Evolutionary conservation across 2,113 vertebrate species (phyloP).

Genomic region (Etia nguti): DNA sequence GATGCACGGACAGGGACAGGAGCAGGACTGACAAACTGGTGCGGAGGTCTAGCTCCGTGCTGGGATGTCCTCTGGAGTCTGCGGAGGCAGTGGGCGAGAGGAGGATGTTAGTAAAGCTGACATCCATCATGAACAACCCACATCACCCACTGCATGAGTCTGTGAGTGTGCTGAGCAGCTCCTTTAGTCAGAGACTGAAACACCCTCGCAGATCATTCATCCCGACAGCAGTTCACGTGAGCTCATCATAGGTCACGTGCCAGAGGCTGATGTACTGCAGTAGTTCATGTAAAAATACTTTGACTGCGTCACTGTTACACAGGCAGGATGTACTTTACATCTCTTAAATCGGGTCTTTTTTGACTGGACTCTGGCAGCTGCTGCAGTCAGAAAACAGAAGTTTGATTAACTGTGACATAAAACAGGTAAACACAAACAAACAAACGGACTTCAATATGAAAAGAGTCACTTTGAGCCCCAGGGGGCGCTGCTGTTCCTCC

Average conservation of each 20-base stretch:
- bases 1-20: background rate
- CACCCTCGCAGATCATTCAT: background rate
- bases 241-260: rapidly evolving
- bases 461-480: rapidly evolving
- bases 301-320: background rate
- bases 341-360: background rate
- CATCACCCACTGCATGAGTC: background rate
- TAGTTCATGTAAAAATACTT: background rate
- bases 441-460: background rate
- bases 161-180: background rate
- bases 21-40: background rate
- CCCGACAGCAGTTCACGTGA: background rate
- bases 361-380: background rate
- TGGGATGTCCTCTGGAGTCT: background rate
- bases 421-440: background rate
- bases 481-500: background rate
- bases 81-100: background rate
- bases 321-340: background rate
- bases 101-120: background rate
- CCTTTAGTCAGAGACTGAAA: background rate
- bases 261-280: background rate
- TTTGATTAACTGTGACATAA: background rate
- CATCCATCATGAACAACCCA: background rate
- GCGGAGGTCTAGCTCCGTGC: background rate
- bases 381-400: background rate